Base-by-base conservation (phyloP, 2,797 vertebrate genomes). In the Gephyroberyx darwinii region DNA sequence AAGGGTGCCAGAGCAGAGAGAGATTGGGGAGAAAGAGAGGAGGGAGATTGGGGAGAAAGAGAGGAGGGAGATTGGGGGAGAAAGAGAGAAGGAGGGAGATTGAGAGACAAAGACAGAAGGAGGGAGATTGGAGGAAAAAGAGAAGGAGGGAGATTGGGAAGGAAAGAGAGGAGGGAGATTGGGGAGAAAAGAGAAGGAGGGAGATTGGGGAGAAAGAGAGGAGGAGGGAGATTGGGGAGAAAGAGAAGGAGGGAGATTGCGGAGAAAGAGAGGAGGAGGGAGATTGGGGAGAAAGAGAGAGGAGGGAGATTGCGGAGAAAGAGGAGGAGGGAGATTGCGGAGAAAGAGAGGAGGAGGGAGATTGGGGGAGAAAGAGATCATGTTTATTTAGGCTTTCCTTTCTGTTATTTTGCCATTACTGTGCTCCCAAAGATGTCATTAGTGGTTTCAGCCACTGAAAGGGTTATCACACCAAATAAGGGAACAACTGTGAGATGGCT, bases 401-500 rank as follows among this genome's bases (percentile, higher is more conserved):
- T 61, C 30, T 50, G 22, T 53, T 67, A 37, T 50, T 35, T 43
- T 74, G 13, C 16, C 19, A 14, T 74, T 51, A 55, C 19, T 62
- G 17, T 43, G 26, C 20, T 33, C 61, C n/a, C n/a, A 66, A 70
- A 43, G 2, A 76, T 8, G 41, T 39, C 22, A 61, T 56, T 35
- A 74, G 68, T n/a, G 31, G 51, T 65, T 43, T 62, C n/a, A 7
- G 50, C 33, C 54, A 41, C 17, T n/a, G 43, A 62, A 48, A 47
- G 13, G 7, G n/a, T 52, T 20, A 59, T 74, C 26, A 71, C 22
- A 62, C n/a, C 22, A 71, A 70, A 70, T 35, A 74, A 41, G 9
- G 31, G n/a, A 33, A 56, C 10, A 17, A 50, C 22, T 51, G 14
- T 4, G 50, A 65, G 51, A 43, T 5, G 50, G 64, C 19, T 20